Evolutionary conservation across 2,888 invertebrate species (phyloP), one percentile per base, ranked within the genome.

Genomic region (Protodeltote pygarga): DNA sequence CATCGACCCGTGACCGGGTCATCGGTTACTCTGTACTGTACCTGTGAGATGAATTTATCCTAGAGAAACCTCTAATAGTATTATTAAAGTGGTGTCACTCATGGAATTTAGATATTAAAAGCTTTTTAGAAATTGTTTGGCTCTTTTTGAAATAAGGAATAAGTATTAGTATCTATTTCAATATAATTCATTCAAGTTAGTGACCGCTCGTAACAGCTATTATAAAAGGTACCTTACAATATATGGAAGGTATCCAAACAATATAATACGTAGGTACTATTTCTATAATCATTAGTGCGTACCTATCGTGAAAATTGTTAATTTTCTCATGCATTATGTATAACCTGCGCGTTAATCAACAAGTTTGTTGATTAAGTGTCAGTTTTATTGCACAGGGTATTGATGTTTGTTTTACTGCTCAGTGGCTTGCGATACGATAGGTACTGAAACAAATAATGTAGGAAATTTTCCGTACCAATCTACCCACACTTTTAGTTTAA

Each of bases 1-100:
- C 16, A 17, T 34, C 32, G 39, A 52, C 20, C 41, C 15, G 31
- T 69, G 61, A 57, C 70, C 64, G 47, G 64, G 63, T 71, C 38
- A 73, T 54, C 49, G 41, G 46, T 33, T 42, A 52, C 19, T 11
- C n/a, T 13, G 13, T 14, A 31, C 15, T 8, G 5, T 28, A 61
- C 48, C 60, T 66, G 34, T 32, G 21, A 24, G 3, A 11, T 51
- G 25, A 28, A 23, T n/a, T n/a, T n/a, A n/a, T 48, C 27, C 24
- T 32, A 33, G 20, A 24, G 24, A 5, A 29, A 11, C 5, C 3
- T 6, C 28, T 27, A 16, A 34, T 24, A 27, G 15, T 27, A 39
- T 20, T 24, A 17, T 27, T 24, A 33, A 20, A 34, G 2, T 15
- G 20, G 10, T 20, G 2, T 5, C 4, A 6, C 10, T 13, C 1